Base-by-base conservation (phyloP, 2,113 vertebrate genomes). In the Brachypodius melanocephalos region DNA sequence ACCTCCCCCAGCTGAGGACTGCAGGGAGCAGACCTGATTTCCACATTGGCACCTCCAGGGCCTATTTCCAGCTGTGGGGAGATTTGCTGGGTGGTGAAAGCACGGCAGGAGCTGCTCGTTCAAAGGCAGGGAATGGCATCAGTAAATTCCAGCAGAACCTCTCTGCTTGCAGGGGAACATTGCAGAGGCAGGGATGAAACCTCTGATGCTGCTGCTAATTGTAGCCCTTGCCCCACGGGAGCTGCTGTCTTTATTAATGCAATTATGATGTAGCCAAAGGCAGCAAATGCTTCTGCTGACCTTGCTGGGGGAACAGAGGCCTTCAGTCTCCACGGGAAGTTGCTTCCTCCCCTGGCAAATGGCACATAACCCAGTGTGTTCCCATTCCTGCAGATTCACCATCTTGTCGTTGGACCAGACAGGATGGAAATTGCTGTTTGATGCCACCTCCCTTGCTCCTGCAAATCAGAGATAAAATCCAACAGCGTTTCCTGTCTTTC, bases 261-360 rank as follows among this genome's bases (percentile, higher is more conserved):
- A 89, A 94, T 94, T 94, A 94, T 73, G 85, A 79, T 63, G 85
- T 45, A 94, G 88, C 90, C 85, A 88, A 96, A 91, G 85, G 96
- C 93, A 90, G 74, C 1, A 7, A 93, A 76, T 73, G 88, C 75
- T 94, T 95, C 90, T 94, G 82, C 71, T 96, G 95, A 96, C 90
- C 94, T 88, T 91, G 81, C 79, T 74, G 65, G 59, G 59, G 85
- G 78, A 91, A 58, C 8, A 5, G 66, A 91, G 66, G 65, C 91
- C 79, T 95, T 84, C 62, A 55, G 85, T 86, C 84, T 85, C 87
- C 66, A 54, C 3, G 0, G 93, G 84, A 95, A 89, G 79, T 79
- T 59, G 42, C 49, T 75, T 91, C 78, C 32, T 94, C 38, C 58
- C 54, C 85, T 42, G 32, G 89, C 45, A 93, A 94, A 91, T 31